A percentile compares a stretch with the other conserved stretches of the same genome.
Conservation (phyloP, 2,888 invertebrate species). For the Margaritifera margaritifera region DNA sequence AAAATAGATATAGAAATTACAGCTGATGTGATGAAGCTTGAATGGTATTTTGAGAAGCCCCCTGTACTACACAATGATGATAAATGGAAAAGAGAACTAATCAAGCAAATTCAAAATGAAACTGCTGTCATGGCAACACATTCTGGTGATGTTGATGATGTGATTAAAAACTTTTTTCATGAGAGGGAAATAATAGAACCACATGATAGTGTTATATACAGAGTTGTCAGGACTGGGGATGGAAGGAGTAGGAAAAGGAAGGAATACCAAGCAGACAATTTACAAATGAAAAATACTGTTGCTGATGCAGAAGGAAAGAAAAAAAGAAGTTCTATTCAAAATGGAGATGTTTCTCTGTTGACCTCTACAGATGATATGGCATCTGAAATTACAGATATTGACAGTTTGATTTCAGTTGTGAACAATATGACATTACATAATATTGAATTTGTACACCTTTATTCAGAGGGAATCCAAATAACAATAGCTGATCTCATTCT, state of each 20-base stretch:
- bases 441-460: slow-evolving; percentile 77
- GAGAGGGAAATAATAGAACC: slow-evolving; percentile 14
- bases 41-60: slow-evolving; percentile 88
- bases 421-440: slow-evolving; percentile 45
- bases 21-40: slow-evolving; percentile 83
- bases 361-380: not conserved
- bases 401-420: slow-evolving; percentile 39
- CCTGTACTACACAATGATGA: slow-evolving; percentile 84
- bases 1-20: slow-evolving; percentile 75
- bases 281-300: too few species aligned
- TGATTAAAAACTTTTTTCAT: slow-evolving; percentile 20
- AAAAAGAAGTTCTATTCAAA: slow-evolving; percentile 1
- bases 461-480: slow-evolving; percentile 87
- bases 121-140: slow-evolving; percentile 6
- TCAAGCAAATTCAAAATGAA: slow-evolving; percentile 38
- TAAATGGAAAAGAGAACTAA: slow-evolving; percentile 78
- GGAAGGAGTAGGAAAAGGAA: too few species aligned
- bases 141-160: slow-evolving; percentile 5
- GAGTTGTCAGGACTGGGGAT: slow-evolving; percentile 16
- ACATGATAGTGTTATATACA: slow-evolving; percentile 27
- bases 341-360: not conserved
- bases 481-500: slow-evolving; percentile 89
- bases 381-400: slow-evolving; percentile 12
- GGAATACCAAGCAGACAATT: too few species aligned
- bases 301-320: too few species aligned